phyloP scores from a whole-genome alignment of 2,113 vertebrate species.

The Hepsetus odoe region DNA sequence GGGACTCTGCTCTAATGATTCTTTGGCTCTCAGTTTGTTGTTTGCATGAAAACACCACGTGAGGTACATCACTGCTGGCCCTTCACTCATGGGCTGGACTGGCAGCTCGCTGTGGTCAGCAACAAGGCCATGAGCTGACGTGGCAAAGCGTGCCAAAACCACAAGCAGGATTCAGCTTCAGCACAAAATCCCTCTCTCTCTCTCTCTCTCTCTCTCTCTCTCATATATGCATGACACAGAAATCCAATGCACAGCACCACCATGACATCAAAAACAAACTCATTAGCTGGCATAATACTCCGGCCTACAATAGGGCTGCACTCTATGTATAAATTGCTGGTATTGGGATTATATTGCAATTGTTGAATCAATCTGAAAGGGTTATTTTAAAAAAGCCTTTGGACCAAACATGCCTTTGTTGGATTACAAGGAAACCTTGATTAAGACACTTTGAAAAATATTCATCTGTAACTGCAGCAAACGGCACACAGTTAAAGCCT shows the following conservation, averaged over 20 bases:
- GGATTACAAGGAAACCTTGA: too few relatives aligned
- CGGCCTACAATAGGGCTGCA: neutral
- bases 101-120: slow-evolving; percentile 64
- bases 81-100: slow-evolving; percentile 56
- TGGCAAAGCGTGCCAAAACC: slow-evolving; percentile 60
- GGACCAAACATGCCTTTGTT: too few relatives aligned
- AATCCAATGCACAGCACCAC: slow-evolving; percentile 11
- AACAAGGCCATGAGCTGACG: slow-evolving; percentile 69
- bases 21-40: neutral
- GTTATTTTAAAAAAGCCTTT: too few relatives aligned
- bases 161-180: slow-evolving; percentile 45
- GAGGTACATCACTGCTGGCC: slow-evolving; percentile 45
- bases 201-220: neutral
- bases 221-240: neutral
- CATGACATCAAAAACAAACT: slow-evolving; percentile 1
- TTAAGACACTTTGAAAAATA: too few relatives aligned
- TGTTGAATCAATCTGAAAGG: too few relatives aligned
- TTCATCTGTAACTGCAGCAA: too few relatives aligned
- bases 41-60: slow-evolving; percentile 38
- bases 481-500: too few relatives aligned
- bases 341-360: too few relatives aligned
- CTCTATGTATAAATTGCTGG: neutral
- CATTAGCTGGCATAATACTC: neutral
- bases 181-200: neutral
- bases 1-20: slow-evolving; percentile 11